Percentiles rank a stretch among this genome's conserved stretches.
Evolutionary conservation across 2,888 invertebrate species (phyloP).

Genomic region (Yponomeuta plumbellus): DNA sequence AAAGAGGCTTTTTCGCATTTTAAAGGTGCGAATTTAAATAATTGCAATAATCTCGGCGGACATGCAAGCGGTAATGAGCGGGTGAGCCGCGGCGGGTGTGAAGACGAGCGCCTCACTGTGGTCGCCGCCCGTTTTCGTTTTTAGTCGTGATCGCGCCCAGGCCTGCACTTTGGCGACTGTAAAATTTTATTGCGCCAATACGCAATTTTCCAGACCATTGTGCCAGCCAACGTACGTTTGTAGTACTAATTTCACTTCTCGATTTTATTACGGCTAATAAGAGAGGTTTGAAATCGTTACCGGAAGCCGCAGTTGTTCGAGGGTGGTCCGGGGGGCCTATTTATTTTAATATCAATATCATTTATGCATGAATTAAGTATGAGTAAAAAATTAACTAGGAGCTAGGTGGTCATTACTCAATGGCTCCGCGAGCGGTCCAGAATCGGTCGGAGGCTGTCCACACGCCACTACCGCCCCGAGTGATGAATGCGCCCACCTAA

Average conservation of each 20-base stretch:
- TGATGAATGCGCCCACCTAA: constrained; percentile 60
- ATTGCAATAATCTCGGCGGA: constrained; percentile 73
- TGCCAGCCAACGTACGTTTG: constrained; percentile 8
- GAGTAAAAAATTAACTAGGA: constrained; percentile 6
- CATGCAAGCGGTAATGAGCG: constrained; percentile 70
- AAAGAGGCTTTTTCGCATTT: constrained; percentile 67
- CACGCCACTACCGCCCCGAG: constrained; percentile 31
- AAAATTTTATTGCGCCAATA: constrained; percentile 62
- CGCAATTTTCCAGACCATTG: constrained; percentile 17
- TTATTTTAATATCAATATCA: neutral
- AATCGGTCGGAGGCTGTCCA: constrained; percentile 17
- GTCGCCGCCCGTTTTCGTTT: constrained; percentile 13
- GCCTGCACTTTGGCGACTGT: constrained; percentile 40
- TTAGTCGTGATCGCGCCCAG: constrained; percentile 24
- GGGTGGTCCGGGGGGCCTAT: constrained; percentile 5
- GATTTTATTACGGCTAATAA: constrained; percentile 13
- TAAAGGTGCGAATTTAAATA: constrained; percentile 77
- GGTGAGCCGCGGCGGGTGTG: constrained; percentile 39
- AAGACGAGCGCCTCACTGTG: constrained; percentile 41
- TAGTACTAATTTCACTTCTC: constrained; percentile 9
- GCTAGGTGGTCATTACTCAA: constrained; percentile 9
- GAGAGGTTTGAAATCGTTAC: neutral
- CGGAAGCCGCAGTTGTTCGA: neutral
- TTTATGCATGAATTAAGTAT: neutral
- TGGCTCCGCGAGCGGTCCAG: neutral